These are phyloP conservation scores for Asbolus verrucosus DNA, from an alignment of 1,140 invertebrate species.

Conservation along the genomic window DNA sequence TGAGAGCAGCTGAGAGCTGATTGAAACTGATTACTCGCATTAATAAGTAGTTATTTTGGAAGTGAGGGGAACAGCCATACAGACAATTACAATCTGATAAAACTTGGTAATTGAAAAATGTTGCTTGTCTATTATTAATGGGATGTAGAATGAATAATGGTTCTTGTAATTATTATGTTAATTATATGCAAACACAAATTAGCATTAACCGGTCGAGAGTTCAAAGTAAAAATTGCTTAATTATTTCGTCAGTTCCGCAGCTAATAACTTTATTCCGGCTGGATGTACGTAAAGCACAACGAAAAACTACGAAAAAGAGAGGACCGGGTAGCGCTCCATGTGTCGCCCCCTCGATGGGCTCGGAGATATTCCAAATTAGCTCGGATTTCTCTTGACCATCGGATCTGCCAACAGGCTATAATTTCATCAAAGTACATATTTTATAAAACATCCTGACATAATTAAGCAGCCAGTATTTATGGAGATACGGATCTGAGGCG, in stretches of 20 bases:
- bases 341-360: constrained; percentile 29
- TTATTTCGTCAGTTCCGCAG: constrained; percentile 25
- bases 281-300: background rate
- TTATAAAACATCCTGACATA: constrained; percentile 48
- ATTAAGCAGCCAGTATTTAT: constrained; percentile 49
- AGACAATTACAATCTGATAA: constrained; percentile 43
- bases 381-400: constrained; percentile 39
- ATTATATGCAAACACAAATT: constrained; percentile 43
- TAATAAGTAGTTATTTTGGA: constrained; percentile 43
- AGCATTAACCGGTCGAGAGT: constrained; percentile 35
- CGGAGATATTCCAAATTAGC: constrained; percentile 31
- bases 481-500: constrained; percentile 45
- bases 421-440: constrained; percentile 41
- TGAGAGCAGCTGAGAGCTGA: constrained; percentile 36
- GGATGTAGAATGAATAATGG: constrained; percentile 32
- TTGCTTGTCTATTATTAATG: constrained; percentile 40
- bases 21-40: constrained; percentile 43
- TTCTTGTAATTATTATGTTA: constrained; percentile 43
- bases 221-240: constrained; percentile 26
- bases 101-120: constrained; percentile 42
- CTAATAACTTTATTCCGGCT: constrained; percentile 29
- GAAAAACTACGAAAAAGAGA: background rate
- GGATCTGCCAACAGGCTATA: constrained; percentile 37
- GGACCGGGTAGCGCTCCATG: background rate
- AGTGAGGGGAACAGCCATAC: constrained; percentile 16